Base-by-base conservation (phyloP, 2,113 vertebrate species). In the Mirza zaza region DNA sequence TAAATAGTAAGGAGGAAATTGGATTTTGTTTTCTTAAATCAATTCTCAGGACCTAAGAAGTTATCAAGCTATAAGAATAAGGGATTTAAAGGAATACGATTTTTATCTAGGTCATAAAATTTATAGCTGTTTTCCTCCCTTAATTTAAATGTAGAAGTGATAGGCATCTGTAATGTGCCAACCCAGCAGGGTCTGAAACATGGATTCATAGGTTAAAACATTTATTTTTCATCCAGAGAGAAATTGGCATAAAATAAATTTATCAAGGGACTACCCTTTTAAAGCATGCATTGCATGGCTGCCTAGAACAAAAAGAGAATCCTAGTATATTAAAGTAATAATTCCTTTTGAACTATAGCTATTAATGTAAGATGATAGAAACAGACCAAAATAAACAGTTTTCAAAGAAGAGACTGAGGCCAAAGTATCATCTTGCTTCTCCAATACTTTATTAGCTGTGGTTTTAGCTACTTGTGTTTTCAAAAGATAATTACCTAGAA, bases 261-360 rank as follows among this genome's bases (percentile, higher is more conserved):
- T 87, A 95, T 96, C 93, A 94, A 97, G 96, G 76, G 73, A 94
- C 55, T 91, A 27, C 3, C 52, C 57, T 90, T 96, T 95, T 96
- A 95, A 92, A 94, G 75, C 81, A 89, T 50, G n/a, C 10, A 2
- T 83, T 65, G 67, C 84, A 29, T 25, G 80, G 67, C 75, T 96
- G 83, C 86, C 57, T 89, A 79, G 65, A 29, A 96, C 95, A 75
- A 87, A 94, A 95, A 92, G 36, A 95, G 75, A 95, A 90, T 85
- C 93, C 88, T 88, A 70, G 71, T 94, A 89, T 97, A 96, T 96
- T 97, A 98, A 98, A 97, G 97, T 67, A 97, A 96, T 96, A 91
- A 96, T 97, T 98, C 80, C 96, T 97, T 97, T 95, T 97, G 94
- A 97, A 93, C 93, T 92, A 76, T 75, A 70, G 88, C 71, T 83